Evolutionary conservation across 2,888 invertebrate species (phyloP).

Genomic region (Microchrysa polita): DNA sequence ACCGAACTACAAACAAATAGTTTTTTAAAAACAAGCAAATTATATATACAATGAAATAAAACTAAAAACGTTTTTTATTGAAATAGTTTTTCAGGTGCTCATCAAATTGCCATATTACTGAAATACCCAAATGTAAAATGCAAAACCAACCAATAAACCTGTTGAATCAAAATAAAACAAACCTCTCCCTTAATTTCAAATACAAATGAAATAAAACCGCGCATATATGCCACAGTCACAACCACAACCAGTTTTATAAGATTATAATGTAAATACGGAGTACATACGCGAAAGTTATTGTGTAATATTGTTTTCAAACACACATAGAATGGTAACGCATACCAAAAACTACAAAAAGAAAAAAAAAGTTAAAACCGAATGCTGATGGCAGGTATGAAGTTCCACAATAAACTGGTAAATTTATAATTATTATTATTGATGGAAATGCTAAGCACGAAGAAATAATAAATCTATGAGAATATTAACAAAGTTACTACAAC

Average conservation of each 20-base stretch:
- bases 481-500: conserved; percentile 37
- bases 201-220: conserved; percentile 1
- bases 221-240: not conserved
- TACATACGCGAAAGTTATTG: conserved; percentile 19
- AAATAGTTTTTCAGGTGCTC: conserved; percentile 39
- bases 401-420: not conserved
- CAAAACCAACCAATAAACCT: not conserved
- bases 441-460: not conserved
- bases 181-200: conserved; percentile 5
- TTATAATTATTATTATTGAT: not conserved
- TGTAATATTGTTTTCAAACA: not conserved
- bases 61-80: conserved; percentile 44
- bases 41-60: conserved; percentile 40
- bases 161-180: conserved; percentile 25
- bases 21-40: conserved; percentile 21
- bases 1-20: conserved; percentile 30
- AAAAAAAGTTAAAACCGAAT: not conserved
- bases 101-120: conserved; percentile 9
- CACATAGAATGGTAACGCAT: not conserved
- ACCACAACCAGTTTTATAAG: conserved; percentile 16
- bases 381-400: not conserved
- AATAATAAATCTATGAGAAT: conserved; percentile 1
- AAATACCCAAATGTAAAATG: conserved; percentile 1
- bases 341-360: not conserved
- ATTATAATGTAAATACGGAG: conserved; percentile 32